Conservation (phyloP, 2,113 vertebrate genomes). For the Paracanthobrama guichenoti region DNA sequence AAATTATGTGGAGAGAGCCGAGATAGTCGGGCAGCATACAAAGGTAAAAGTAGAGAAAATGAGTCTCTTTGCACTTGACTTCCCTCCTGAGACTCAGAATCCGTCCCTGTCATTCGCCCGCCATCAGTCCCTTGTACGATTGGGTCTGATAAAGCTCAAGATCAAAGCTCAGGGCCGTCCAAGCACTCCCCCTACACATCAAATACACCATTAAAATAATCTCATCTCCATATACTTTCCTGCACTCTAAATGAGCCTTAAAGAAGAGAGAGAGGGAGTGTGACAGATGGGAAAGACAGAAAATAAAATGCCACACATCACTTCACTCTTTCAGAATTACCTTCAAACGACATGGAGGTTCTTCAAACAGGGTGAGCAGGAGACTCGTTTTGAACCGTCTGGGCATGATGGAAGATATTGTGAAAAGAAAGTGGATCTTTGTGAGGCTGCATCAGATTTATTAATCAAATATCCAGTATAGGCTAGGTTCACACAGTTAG, state of each 20-base stretch:
- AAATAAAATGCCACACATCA: constrained; percentile 44
- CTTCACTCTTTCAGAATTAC: constrained; percentile 55
- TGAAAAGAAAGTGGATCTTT: neutral
- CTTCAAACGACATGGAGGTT: constrained; percentile 67
- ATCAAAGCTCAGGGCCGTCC: constrained; percentile 68
- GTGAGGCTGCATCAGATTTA: neutral
- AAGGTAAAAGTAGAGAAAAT: constrained; percentile 45
- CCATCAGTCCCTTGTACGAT: constrained; percentile 31
- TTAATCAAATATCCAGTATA: constrained; percentile 9
- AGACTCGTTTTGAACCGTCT: constrained; percentile 67
- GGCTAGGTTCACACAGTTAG: neutral
- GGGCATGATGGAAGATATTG: constrained; percentile 56
- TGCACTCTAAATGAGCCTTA: constrained; percentile 68
- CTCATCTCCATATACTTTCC: constrained; percentile 71
- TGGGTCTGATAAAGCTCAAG: constrained; percentile 61
- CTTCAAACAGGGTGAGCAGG: constrained; percentile 55
- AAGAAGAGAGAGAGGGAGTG: constrained; percentile 60
- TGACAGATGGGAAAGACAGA: constrained; percentile 14
- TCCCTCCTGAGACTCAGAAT: constrained; percentile 42
- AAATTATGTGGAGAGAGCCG: constrained; percentile 32
- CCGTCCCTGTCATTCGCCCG: constrained; percentile 3
- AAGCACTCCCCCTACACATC: constrained; percentile 74
- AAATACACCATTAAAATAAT: constrained; percentile 69
- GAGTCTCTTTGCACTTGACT: constrained; percentile 55
- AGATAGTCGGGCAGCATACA: constrained; percentile 15